Base-by-base conservation (phyloP, 2,888 invertebrate genomes). In the Leistus spinibarbis region DNA sequence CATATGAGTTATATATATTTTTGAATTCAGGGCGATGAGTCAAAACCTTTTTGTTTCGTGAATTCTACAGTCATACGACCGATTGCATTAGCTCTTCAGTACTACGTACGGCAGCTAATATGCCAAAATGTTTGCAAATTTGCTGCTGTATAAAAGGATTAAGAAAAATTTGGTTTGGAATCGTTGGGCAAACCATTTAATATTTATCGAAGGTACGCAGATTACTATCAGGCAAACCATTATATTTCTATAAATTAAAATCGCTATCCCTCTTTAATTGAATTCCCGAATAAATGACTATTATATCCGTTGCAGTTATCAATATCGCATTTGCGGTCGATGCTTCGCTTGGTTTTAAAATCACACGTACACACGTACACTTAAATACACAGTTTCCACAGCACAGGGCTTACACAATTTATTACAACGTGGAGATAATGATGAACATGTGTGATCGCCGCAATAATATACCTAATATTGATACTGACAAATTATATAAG, bases 261-360 rank as follows among this genome's bases (percentile, higher is more conserved):
- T 73, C 73, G 67, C 62, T 24, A 40, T 73, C 73, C 65, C 66
- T 62, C 66, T 73, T 73, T 73, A 67, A 73, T 73, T 73, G 73
- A 73, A 73, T 73, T 73, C 73, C 62, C 62, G 54, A 73, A 73
- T 73, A 73, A 67, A 73, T 73, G 73, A 73, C 73, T 73, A 73
- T 73, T 67, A 67, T 73, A 73, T 73, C 73, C 67, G 73, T 57
- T 67, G 60, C 73, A 73, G 54, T 67, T 66, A 73, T 73, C 67
- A 73, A 73, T 67, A 73, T 73, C 73, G 62, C 67, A 73, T 73
- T 73, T 73, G 67, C 73, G 73, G 73, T 73, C 66, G 57, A 60
- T 20, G 67, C 66, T 67, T 66, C 66, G 66, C 19, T 73, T 73
- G 67, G 73, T 67, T 73, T 60, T 67, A 54, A 60, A 19, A 60